Conservation (phyloP, 1,140 invertebrate species). For the Hormaphis cornu region DNA sequence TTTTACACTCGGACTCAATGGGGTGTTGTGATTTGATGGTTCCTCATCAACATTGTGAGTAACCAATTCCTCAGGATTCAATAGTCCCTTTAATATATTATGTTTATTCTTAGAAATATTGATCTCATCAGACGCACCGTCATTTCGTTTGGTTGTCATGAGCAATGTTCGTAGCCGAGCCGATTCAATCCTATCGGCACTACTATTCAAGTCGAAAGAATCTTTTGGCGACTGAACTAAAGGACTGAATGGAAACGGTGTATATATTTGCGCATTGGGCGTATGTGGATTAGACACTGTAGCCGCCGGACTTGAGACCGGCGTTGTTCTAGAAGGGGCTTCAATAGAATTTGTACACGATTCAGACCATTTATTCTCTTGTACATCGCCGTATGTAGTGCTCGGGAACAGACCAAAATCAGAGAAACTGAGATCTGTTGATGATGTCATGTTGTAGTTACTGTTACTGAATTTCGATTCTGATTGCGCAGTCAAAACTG, state of each 20-base stretch:
- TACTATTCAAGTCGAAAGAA: slow-evolving; percentile 34
- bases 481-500: not conserved
- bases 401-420: slow-evolving; percentile 1
- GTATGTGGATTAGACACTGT: slow-evolving; percentile 47
- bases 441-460: not conserved
- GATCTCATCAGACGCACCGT: slow-evolving; percentile 41
- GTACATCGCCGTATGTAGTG: not conserved
- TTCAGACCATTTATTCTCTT: slow-evolving; percentile 14
- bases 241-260: slow-evolving; percentile 50
- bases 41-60: slow-evolving; percentile 37
- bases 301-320: slow-evolving; percentile 45
- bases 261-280: slow-evolving; percentile 40
- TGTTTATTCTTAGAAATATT: slow-evolving; percentile 46
- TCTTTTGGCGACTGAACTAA: slow-evolving; percentile 44
- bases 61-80: slow-evolving; percentile 75
- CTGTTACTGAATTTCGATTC: not conserved
- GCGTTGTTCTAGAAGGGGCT: slow-evolving; percentile 43
- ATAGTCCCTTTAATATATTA: slow-evolving; percentile 60
- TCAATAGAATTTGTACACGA: slow-evolving; percentile 39
- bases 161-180: slow-evolving; percentile 56
- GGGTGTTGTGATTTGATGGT: not conserved
- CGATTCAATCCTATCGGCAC: slow-evolving; percentile 46
- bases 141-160: slow-evolving; percentile 48
- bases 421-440: slow-evolving; percentile 17
- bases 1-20: not conserved